phyloP scores from a whole-genome alignment of 2,113 vertebrate species.

The Cynocephalus volans region DNA sequence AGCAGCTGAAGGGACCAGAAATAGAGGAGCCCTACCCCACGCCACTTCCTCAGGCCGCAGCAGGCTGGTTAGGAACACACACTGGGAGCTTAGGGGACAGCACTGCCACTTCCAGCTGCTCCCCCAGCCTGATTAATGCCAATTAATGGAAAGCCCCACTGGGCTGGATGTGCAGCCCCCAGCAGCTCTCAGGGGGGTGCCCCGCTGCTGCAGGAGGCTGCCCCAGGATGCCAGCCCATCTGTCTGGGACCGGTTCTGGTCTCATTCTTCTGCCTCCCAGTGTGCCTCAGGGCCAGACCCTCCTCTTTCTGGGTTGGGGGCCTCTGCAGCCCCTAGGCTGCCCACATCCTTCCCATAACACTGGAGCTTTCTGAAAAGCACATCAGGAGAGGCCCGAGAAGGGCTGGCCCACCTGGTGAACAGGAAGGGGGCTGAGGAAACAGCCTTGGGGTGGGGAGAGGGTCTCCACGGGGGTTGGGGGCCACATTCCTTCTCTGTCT shows the following conservation, averaged over 20 bases:
- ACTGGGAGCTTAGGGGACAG: background rate
- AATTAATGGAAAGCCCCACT: background rate
- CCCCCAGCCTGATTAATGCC: background rate
- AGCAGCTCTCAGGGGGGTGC: background rate
- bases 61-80: background rate
- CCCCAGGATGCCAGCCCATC: background rate
- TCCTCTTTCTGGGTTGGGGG: background rate
- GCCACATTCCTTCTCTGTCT: background rate
- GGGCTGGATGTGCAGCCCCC: background rate
- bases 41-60: background rate
- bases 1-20: background rate
- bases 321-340: background rate
- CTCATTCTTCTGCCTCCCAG: background rate
- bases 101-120: conserved; percentile 16
- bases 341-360: background rate
- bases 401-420: background rate
- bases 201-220: background rate
- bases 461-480: background rate
- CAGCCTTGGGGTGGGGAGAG: background rate
- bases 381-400: background rate
- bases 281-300: background rate
- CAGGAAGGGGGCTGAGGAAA: background rate
- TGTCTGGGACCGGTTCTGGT: background rate
- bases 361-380: background rate
- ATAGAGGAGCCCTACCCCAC: background rate